phyloP scores from a whole-genome alignment of 2,113 vertebrate genomes.

The Ceratotherium simum region DNA sequence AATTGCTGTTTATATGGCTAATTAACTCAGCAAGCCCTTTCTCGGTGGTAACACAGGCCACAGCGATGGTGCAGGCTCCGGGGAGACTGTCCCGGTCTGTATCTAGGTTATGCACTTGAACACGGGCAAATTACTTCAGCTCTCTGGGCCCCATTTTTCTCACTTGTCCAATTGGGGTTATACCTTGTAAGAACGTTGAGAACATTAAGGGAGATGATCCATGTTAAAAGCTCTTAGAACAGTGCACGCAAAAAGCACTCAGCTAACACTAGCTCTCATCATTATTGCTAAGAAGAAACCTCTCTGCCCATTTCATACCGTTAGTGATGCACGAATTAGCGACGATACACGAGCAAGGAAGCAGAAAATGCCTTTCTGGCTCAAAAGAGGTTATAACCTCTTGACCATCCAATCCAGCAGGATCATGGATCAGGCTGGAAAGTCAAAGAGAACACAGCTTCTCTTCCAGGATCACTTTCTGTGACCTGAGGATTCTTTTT shows the following conservation, averaged over 20 bases:
- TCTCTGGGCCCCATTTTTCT: neutral
- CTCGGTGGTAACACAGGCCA: neutral
- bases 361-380: neutral
- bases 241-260: neutral
- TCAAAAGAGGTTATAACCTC: neutral
- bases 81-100: accelerated
- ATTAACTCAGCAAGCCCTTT: neutral
- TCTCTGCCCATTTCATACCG: accelerated
- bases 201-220: neutral
- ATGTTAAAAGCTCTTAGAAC: neutral
- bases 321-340: accelerated
- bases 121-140: no score
- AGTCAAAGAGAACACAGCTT: neutral
- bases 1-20: neutral
- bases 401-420: neutral
- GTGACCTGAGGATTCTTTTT: neutral
- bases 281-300: accelerated
- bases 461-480: neutral
- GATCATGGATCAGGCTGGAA: neutral
- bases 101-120: no score
- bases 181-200: neutral
- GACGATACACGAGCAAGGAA: accelerated
- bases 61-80: accelerated
- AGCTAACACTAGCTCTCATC: neutral
- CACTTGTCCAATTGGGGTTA: neutral